phyloP scores from a whole-genome alignment of 2,888 invertebrate species.

The Blastobasis lacticolella region DNA sequence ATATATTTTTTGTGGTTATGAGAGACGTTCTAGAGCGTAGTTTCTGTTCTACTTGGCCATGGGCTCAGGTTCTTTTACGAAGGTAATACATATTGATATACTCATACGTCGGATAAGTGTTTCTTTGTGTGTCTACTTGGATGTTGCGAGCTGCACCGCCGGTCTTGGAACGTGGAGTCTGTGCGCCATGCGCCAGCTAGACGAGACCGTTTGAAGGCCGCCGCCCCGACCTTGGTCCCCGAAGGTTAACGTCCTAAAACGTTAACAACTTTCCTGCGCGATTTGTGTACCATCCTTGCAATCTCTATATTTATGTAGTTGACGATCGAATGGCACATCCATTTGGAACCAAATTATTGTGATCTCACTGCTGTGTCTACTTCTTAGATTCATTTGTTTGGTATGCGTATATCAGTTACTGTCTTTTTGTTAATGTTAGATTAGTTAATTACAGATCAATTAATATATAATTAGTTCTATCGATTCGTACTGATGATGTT shows the following conservation, averaged over 20 bases:
- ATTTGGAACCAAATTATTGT: not conserved
- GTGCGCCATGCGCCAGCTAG: slow-evolving; percentile 45
- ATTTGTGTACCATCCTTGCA: slow-evolving; percentile 22
- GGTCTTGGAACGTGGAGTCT: slow-evolving; percentile 45
- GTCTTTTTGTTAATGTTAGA: too few relatives aligned
- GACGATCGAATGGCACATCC: slow-evolving; percentile 3
- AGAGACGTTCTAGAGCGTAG: slow-evolving; percentile 45
- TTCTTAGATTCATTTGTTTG: too few relatives aligned
- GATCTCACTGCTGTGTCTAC: too few relatives aligned
- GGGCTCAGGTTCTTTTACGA: slow-evolving; percentile 56
- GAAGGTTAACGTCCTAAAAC: slow-evolving; percentile 68
- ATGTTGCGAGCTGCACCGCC: slow-evolving; percentile 41
- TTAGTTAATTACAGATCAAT: too few relatives aligned
- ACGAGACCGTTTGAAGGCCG: slow-evolving; percentile 72
- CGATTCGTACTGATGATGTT: too few relatives aligned
- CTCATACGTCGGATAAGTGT: too few relatives aligned
- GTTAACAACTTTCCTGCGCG: slow-evolving; percentile 46
- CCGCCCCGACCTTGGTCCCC: slow-evolving; percentile 67
- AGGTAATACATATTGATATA: slow-evolving; percentile 40
- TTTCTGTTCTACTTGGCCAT: slow-evolving; percentile 54
- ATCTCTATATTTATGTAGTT: slow-evolving; percentile 6
- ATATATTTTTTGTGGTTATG: slow-evolving; percentile 41
- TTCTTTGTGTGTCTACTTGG: slow-evolving; percentile 33
- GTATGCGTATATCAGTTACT: too few relatives aligned
- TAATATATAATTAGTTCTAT: too few relatives aligned